Base-by-base conservation (phyloP, 2,797 vertebrate genomes). In the Megaceryle alcyon region DNA sequence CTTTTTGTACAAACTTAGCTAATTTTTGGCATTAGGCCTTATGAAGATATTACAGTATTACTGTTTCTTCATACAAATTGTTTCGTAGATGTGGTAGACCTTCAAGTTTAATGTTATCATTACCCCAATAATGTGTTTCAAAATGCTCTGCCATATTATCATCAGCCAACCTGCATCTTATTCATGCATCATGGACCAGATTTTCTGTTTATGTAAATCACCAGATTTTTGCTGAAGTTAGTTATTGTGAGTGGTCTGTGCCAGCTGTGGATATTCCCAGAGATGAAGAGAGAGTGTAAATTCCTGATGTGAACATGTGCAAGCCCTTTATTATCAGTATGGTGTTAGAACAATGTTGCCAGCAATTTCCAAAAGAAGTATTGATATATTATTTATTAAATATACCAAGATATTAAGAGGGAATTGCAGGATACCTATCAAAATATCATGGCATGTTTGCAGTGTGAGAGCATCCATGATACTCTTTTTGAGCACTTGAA, bases 211-310 rank as follows among this genome's bases (percentile, higher is more conserved):
- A 66, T 79, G 39, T 80, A 88, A 95, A 94, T 77, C 33, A 75
- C 51, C 37, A 4, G 56, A 35, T 81, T 96, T 94, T 91, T 95
- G 43, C 85, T 96, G 80, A 96, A 95, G 80, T 77, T 91, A 70
- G 56, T 79, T 70, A 54, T 56, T 84, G 29, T 64, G 54, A 65
- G 31, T 77, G 48, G 57, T 68, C 86, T 76, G 3, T 93, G 48
- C 75, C 90, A 94, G 71, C 75, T 94, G 86, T 92, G 83, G 75
- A n/a, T 92, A 82, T 72, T 92, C 83, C 78, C 78, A 90, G 75
- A 53, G 56, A 86, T 44, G 57, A 94, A 78, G 43, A 93, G 33
- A 63, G 56, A 92, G 68, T 33, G 46, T 49, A 87, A 56, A 29
- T 59, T 91, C 61, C 87, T 93, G 71, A 90, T 20, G 28, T 39